These are phyloP conservation scores for Mastacembelus armatus DNA, from an alignment of 2,797 vertebrate species.

Conservation along the genomic window DNA sequence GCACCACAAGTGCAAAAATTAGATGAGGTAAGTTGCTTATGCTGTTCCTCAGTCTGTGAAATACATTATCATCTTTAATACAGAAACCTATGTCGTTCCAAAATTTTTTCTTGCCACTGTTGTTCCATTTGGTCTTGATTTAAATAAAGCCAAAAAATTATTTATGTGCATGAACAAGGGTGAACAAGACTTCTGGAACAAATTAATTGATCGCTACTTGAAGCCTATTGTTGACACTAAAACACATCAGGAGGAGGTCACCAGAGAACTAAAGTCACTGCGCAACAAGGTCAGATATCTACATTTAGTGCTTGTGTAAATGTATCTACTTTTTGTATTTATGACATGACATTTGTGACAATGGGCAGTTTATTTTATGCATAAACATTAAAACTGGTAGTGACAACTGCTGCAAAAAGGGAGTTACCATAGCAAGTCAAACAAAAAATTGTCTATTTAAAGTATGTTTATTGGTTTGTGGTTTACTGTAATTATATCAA, in stretches of 20 bases:
- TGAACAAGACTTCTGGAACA: conserved; percentile 84
- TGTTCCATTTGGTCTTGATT: background rate
- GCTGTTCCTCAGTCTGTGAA: background rate
- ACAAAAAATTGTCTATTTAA: background rate
- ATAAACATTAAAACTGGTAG: background rate
- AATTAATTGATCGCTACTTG: conserved; percentile 83
- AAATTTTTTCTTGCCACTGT: no score
- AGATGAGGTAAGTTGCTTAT: conserved; percentile 71
- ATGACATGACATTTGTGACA: background rate
- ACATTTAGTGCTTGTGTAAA: background rate
- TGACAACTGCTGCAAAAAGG: background rate
- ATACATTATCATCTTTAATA: no score
- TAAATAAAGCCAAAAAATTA: background rate
- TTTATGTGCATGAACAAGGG: conserved; percentile 53
- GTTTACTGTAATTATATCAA: no score
- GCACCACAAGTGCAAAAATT: conserved; percentile 80
- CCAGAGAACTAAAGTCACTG: conserved; percentile 82
- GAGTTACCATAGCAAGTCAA: background rate
- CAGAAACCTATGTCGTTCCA: no score
- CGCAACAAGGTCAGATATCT: conserved; percentile 81
- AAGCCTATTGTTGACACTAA: conserved; percentile 72
- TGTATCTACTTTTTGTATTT: background rate
- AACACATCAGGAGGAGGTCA: conserved; percentile 71
- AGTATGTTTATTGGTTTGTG: background rate
- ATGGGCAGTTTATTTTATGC: no score